Percentiles rank a stretch among this genome's conserved stretches.
Evolutionary conservation across 2,888 invertebrate genomes (phyloP).

Genomic region (Mythimna lalbum): DNA sequence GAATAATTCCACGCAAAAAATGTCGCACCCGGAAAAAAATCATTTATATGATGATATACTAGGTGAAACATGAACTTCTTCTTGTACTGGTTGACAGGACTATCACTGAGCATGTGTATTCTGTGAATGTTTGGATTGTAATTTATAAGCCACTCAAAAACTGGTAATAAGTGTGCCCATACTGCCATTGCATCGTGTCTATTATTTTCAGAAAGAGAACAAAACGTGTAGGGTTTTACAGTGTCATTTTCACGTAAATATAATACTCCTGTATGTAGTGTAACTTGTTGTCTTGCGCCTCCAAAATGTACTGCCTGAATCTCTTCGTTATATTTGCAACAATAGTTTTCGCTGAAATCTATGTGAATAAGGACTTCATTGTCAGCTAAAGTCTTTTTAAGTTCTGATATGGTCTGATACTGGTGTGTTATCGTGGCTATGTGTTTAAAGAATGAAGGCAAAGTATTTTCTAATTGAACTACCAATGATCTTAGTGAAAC

Average conservation of each 20-base stretch:
- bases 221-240: neutral
- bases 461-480: neutral
- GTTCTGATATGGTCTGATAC: neutral
- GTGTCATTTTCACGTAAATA: neutral
- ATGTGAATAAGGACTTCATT: neutral
- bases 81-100: neutral
- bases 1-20: too few relatives aligned
- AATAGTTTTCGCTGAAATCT: neutral
- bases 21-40: too few relatives aligned
- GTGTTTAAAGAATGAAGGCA: constrained; percentile 1
- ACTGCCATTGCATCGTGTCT: neutral
- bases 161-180: constrained; percentile 1
- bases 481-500: neutral
- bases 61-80: too few relatives aligned
- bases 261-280: neutral
- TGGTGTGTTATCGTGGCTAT: constrained; percentile 3
- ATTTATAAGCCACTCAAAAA: neutral
- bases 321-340: constrained; percentile 3
- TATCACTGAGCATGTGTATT: constrained; percentile 1
- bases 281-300: neutral
- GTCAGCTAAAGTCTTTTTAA: neutral
- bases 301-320: constrained; percentile 6
- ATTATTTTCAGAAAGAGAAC: constrained; percentile 5
- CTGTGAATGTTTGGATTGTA: neutral
- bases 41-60: too few relatives aligned